Evolutionary conservation across 2,797 vertebrate genomes (phyloP), one percentile per base, ranked within the genome.

Genomic region (Alosa sapidissima): DNA sequence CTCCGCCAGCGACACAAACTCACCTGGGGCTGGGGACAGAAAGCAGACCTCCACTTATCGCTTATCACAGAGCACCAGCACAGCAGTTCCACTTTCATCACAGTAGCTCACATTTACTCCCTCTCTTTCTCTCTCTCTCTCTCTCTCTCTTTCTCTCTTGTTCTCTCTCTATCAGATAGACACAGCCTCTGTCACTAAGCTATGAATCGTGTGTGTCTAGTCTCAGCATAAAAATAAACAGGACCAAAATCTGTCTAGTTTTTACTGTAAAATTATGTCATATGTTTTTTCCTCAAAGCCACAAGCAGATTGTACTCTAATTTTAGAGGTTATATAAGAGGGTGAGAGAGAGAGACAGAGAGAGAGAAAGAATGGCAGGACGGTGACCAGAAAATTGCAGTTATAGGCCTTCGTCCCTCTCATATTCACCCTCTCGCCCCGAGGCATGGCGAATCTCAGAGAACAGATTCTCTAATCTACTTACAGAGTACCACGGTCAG

Each of bases 1-100:
- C 90, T 97, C 96, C 0, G 96, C 97, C 36, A 97, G 24, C 1
- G 97, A 97, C 55, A 94, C 92, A 91, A 95, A 94, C 84, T 93
- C 93, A 83, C 72, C 90, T n/a, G 92, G 85, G 14, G 88, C 96
- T 96, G 28, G 36, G 19, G 41, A 78, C 16, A 78, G 41, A 45
- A 47, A 47, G 19, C 72, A 47, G 28, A 72, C 28, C 62, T 68
- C 62, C 33, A 33, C 62, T 51, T 65, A 33, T 33, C 62, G 41
- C 2, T 65, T 65, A 33, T 33, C 62, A 75, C 2, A 75, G 13
- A 28, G 10, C 36, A 36, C 33, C 41, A 41, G 41, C 13, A 75
- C 68, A 72, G 65, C 65, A 75, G 28, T 33, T 28, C 21, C 58
- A 7, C 58, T 8, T 21, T 8, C 58, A 62, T n/a, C 58, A n/a